Evolutionary conservation across 2,888 invertebrate species (phyloP).

Genomic region (Hofmannophila pseudospretella): DNA sequence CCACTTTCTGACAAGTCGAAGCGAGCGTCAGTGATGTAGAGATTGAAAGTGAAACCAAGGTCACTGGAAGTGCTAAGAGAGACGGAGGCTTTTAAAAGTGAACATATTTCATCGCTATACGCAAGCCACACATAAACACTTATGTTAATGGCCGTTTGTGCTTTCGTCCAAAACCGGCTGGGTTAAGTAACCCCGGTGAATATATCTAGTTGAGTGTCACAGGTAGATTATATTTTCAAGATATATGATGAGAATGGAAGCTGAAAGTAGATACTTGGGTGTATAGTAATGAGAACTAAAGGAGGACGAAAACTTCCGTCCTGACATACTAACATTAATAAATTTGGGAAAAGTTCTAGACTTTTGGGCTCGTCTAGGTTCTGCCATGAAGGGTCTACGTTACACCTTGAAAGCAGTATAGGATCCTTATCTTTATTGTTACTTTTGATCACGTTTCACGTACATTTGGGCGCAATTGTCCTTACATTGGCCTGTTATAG

Average conservation of each 20-base stretch:
- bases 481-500: constrained; percentile 14
- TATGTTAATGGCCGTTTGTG: constrained; percentile 26
- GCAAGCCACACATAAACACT: constrained; percentile 25
- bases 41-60: constrained; percentile 62
- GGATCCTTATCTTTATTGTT: constrained; percentile 36
- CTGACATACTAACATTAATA: too few relatives aligned
- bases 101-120: constrained; percentile 30
- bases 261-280: too few relatives aligned
- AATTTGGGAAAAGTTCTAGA: neutral
- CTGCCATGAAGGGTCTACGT: neutral
- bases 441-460: constrained; percentile 40
- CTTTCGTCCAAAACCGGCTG: constrained; percentile 22
- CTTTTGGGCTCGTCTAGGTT: neutral
- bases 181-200: constrained; percentile 28
- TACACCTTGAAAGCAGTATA: neutral
- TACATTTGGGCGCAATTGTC: constrained; percentile 27
- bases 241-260: too few relatives aligned
- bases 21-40: constrained; percentile 21
- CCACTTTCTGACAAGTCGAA: neutral
- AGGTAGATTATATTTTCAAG: too few relatives aligned
- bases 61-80: constrained; percentile 13
- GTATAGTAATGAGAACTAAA: too few relatives aligned
- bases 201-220: neutral
- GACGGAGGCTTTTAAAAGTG: constrained; percentile 12
- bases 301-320: too few relatives aligned